A percentile compares a stretch with the other conserved stretches of the same genome.
These are phyloP conservation scores for Hydrozoanthus gracilis DNA, from an alignment of 92 coral and sea anemone genomes.

Conservation along the genomic window DNA sequence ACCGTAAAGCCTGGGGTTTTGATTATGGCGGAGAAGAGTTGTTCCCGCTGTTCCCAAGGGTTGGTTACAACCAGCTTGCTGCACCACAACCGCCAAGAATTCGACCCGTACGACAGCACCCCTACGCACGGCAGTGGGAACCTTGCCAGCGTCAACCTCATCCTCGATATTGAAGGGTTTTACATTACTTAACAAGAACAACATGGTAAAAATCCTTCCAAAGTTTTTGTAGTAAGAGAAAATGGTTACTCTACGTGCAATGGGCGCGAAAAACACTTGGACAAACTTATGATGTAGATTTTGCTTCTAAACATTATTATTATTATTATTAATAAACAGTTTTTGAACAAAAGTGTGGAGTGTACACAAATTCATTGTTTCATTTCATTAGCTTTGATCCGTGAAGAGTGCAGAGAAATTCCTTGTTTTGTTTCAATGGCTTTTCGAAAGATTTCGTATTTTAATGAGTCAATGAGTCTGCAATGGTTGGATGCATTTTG, in stretches of 20 bases:
- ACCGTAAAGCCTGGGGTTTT: slow-evolving; percentile 40
- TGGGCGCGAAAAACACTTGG: slow-evolving; percentile 33
- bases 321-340: slow-evolving; percentile 22
- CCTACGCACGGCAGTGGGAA: slow-evolving; percentile 36
- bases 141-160: slow-evolving; percentile 21
- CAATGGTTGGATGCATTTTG: too few species aligned
- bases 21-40: slow-evolving; percentile 37
- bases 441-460: neutral
- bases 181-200: slow-evolving; percentile 23
- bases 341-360: slow-evolving; percentile 14
- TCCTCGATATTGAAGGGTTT: slow-evolving; percentile 26
- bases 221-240: slow-evolving; percentile 23
- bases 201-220: slow-evolving; percentile 25
- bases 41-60: slow-evolving; percentile 36
- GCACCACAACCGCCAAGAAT: slow-evolving; percentile 29
- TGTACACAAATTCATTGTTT: neutral
- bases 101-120: slow-evolving; percentile 38
- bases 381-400: too few species aligned
- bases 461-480: too few species aligned
- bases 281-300: slow-evolving; percentile 35
- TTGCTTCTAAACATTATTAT: slow-evolving; percentile 25
- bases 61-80: slow-evolving; percentile 31
- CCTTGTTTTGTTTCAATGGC: too few species aligned
- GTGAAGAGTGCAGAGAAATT: slow-evolving; percentile 5
- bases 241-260: slow-evolving; percentile 26